A percentile compares a stretch with the other conserved stretches of the same genome.
Evolutionary conservation across 2,797 vertebrate genomes (phyloP).

Genomic region (Scomberomorus guttatus): DNA sequence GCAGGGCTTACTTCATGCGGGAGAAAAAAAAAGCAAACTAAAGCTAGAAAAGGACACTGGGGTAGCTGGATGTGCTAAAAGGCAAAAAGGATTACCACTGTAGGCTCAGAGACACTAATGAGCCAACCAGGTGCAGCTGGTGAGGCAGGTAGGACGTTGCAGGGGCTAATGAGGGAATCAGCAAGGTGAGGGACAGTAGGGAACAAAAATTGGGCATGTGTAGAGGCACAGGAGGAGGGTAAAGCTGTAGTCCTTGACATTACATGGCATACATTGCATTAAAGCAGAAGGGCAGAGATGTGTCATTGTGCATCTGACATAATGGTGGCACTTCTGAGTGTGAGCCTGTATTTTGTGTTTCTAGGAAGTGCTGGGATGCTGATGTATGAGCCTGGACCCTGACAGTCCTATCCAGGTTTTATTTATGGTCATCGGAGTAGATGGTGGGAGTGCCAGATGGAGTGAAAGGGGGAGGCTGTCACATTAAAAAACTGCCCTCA

Average conservation of each 20-base stretch:
- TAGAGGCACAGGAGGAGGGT: conserved; percentile 3
- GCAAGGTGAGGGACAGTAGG: neutral
- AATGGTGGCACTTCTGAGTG: neutral
- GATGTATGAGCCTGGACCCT: conserved; percentile 41
- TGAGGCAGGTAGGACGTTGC: conserved; percentile 29
- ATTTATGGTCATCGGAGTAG: conserved; percentile 41
- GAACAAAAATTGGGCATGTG: neutral
- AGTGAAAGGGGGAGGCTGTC: conserved; percentile 13
- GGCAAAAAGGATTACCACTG: conserved; percentile 22
- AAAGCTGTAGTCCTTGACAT: neutral
- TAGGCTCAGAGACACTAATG: conserved; percentile 27
- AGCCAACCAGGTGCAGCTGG: conserved; percentile 39
- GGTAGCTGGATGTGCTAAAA: conserved; percentile 21
- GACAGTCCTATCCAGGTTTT: conserved; percentile 27
- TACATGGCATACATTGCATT: neutral
- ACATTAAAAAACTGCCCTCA: conserved; percentile 21
- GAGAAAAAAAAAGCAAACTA: neutral
- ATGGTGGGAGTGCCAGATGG: conserved; percentile 3
- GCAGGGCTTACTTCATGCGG: neutral
- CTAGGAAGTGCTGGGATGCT: neutral
- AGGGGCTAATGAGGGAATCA: conserved; percentile 21
- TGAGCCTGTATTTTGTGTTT: conserved; percentile 16
- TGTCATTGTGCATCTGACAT: conserved; percentile 9
- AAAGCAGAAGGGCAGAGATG: neutral
- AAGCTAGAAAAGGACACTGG: neutral